phyloP scores from a whole-genome alignment of 2,797 vertebrate species.

The Hephaestus fuliginosus region DNA sequence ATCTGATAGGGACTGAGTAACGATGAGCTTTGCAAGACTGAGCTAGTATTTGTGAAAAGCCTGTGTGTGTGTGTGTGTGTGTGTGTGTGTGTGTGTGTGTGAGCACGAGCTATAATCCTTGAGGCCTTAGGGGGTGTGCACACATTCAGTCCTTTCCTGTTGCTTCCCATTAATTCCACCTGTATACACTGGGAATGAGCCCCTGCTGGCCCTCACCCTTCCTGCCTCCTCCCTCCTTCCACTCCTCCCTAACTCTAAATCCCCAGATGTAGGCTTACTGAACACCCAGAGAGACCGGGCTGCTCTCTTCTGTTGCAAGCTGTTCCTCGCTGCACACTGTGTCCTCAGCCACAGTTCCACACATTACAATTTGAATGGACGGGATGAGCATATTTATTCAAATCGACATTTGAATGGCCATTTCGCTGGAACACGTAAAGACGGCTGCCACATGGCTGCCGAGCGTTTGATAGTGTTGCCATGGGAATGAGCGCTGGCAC shows the following conservation, averaged over 20 bases:
- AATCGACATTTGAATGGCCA: slow-evolving; percentile 71
- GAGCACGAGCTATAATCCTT: slow-evolving; percentile 69
- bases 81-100: slow-evolving; percentile 40
- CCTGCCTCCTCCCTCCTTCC: slow-evolving; percentile 61
- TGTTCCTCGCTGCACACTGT: slow-evolving; percentile 47
- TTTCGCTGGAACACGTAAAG: slow-evolving; percentile 57
- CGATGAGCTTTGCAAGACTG: slow-evolving; percentile 29
- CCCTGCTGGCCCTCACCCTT: slow-evolving; percentile 72
- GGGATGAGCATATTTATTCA: slow-evolving; percentile 68
- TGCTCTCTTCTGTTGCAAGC: slow-evolving; percentile 47
- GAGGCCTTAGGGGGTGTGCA: slow-evolving; percentile 71
- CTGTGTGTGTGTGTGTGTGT: slow-evolving; percentile 35
- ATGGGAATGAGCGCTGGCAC: slow-evolving; percentile 67
- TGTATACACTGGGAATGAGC: slow-evolving; percentile 82
- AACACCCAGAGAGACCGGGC: slow-evolving; percentile 65
- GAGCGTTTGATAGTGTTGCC: slow-evolving; percentile 73
- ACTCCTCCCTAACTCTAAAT: slow-evolving; percentile 67
- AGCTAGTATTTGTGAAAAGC: slow-evolving; percentile 44
- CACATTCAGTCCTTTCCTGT: slow-evolving; percentile 75
- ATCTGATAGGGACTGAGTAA: slow-evolving; percentile 27
- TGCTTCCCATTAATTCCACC: slow-evolving; percentile 83
- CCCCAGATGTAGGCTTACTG: slow-evolving; percentile 68
- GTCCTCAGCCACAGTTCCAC: slow-evolving; percentile 54
- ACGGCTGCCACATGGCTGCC: slow-evolving; percentile 67
- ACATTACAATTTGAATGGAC: slow-evolving; percentile 58